Evolutionary conservation across 2,113 vertebrate species (phyloP), one percentile per base, ranked within the genome.

Genomic region (Dasyprocta punctata): DNA sequence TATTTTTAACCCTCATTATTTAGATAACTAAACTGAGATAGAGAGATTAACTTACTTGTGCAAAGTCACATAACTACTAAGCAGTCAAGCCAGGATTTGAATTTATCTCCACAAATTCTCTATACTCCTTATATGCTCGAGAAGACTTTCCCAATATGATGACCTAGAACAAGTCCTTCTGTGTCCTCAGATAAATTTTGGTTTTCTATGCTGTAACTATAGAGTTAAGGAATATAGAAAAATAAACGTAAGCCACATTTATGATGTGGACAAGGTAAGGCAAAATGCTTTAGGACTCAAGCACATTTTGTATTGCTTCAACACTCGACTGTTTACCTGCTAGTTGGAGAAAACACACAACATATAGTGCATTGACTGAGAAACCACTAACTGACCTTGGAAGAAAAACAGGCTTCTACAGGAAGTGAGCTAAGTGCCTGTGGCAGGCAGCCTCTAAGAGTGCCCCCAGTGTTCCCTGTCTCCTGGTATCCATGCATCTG

Each of bases 21-120:
- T 94, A 92, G 56, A 33, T 78, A 81, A 73, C 87, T 63, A 94
- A 75, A 90, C 38, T 71, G 52, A 90, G 33, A 94, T 7, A 93
- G 11, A 93, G 63, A 83, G 91, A 86, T 81, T 20, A 77, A 67
- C 67, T 89, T 86, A 61, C 20, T 94, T 82, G 41, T n/a, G 44
- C 41, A 58, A 97, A 90, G 41, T 95, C 41, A 95, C 8, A 87
- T 26, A 36, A 30, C 5, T 77, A 60, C 33, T 82, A 82, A 54
- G 33, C 71, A 56, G 24, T 26, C 77, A 38, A 87, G 58, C 90
- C 49, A 92, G n/a, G 26, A 81, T 60, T 60, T 89, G 33, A 94
- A 82, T 82, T 88, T 77, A 81, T 28, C 30, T 93, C 36, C 81
- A 49, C 86, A 92, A 41, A 63, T 81, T 86, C 38, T 90, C 86